These are phyloP conservation scores for Cossypha niveicapilla DNA, from an alignment of 2,797 vertebrate species.

Conservation along the genomic window DNA sequence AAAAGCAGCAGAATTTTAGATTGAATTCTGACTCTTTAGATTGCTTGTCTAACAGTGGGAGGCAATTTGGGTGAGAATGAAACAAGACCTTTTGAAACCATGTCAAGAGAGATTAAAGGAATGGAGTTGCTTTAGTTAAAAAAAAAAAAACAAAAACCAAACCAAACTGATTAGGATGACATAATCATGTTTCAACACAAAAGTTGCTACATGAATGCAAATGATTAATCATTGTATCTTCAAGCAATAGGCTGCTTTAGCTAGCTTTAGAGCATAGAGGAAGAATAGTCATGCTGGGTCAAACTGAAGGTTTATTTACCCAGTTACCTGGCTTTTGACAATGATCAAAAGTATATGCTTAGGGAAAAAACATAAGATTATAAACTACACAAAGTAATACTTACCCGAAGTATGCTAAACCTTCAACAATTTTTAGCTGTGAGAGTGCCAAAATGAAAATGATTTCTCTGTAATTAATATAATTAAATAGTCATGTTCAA, in stretches of 20 bases:
- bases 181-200: background rate
- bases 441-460: background rate
- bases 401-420: background rate
- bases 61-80: background rate
- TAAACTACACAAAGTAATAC: background rate
- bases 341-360: background rate
- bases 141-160: background rate
- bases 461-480: background rate
- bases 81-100: background rate
- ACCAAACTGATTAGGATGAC: background rate
- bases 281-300: background rate
- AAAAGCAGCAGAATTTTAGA: background rate
- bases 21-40: background rate
- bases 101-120: slow-evolving; percentile 2
- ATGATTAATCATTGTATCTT: background rate
- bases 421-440: background rate
- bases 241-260: background rate
- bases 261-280: background rate
- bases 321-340: background rate
- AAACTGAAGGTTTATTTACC: background rate
- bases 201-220: background rate
- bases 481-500: background rate
- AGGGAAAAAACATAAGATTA: background rate
- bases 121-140: background rate
- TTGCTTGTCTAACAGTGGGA: background rate